Evolutionary conservation across 2,888 invertebrate genomes (phyloP), one percentile per base, ranked within the genome.

Genomic region (Mimumesa dahlbomi): DNA sequence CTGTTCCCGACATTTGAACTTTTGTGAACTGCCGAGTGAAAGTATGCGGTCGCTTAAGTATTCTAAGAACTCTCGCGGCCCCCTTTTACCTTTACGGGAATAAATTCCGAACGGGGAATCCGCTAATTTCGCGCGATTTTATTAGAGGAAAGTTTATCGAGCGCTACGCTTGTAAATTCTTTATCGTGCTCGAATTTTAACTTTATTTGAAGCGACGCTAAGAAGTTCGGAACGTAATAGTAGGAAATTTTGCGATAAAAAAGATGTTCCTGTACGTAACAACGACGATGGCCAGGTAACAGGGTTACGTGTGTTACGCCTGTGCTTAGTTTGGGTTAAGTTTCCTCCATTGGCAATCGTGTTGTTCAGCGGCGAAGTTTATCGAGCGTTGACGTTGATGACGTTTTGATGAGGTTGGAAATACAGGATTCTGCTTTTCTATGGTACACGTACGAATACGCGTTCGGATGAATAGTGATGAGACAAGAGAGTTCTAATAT

Each of bases 391-490:
- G 52, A 49, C 49, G 57, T 22, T 25, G 38, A 22, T 53, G 52
- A 53, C 54, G 49, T 56, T 74, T 59, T 43, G 48, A 67, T 22
- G 58, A 63, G 31, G 64, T 48, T 63, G 59, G 64, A 77, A 68
- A 70, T 64, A 52, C 65, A 58, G 61, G 42, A 48, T 63, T 18
- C 36, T 61, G 68, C 67, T 76, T 76, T 77, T 64, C 65, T 70
- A 69, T 45, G 63, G 62, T n/a, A 48, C 68, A 69, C 58, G 57
- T 43, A 68, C 40, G 61, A 74, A 77, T 67, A 71, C 45, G 49
- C 56, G 56, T 61, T 34, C 58, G 61, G 52, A 79, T 79, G 79
- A 79, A 79, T 79, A 79, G 58, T 65, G 77, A 9, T 79, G 79
- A 79, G 77, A 79, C 68, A 56, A 54, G 68, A 74, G 68, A 62